phyloP scores from a whole-genome alignment of 2,888 invertebrate genomes.

The Heterodera filipjevi region DNA sequence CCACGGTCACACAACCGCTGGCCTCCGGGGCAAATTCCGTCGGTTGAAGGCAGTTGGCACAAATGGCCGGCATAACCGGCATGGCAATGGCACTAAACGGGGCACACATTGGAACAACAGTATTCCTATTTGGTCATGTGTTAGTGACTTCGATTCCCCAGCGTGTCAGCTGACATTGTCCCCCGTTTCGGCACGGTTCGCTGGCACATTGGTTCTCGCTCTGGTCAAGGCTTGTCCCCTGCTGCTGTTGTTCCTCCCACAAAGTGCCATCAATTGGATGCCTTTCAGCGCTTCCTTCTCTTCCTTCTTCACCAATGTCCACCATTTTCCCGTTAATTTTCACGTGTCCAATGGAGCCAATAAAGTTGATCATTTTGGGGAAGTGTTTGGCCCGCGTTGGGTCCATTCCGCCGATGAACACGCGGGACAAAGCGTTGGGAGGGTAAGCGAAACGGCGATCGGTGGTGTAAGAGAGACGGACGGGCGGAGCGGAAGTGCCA shows the following conservation, averaged over 20 bases:
- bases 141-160: slow-evolving; percentile 7
- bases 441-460: not conserved
- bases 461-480: not conserved
- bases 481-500: slow-evolving; percentile 10
- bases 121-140: not conserved
- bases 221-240: slow-evolving; percentile 9
- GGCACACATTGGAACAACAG: not conserved
- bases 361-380: slow-evolving; percentile 15
- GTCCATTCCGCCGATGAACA: slow-evolving; percentile 21
- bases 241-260: not conserved
- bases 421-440: not conserved
- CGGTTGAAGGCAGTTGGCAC: slow-evolving; percentile 16
- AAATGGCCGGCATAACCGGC: slow-evolving; percentile 14
- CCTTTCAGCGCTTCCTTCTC: not conserved
- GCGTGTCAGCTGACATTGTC: slow-evolving; percentile 12
- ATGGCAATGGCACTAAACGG: slow-evolving; percentile 12
- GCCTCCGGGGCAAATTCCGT: slow-evolving; percentile 17
- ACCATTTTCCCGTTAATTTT: slow-evolving; percentile 11
- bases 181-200: slow-evolving; percentile 23
- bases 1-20: slow-evolving; percentile 25
- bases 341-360: slow-evolving; percentile 23
- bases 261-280: not conserved
- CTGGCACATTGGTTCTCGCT: slow-evolving; percentile 11
- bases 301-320: not conserved
- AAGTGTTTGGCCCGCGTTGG: slow-evolving; percentile 11